Base-by-base conservation (phyloP, 2,888 invertebrate genomes). In the Dascillus cervinus region DNA sequence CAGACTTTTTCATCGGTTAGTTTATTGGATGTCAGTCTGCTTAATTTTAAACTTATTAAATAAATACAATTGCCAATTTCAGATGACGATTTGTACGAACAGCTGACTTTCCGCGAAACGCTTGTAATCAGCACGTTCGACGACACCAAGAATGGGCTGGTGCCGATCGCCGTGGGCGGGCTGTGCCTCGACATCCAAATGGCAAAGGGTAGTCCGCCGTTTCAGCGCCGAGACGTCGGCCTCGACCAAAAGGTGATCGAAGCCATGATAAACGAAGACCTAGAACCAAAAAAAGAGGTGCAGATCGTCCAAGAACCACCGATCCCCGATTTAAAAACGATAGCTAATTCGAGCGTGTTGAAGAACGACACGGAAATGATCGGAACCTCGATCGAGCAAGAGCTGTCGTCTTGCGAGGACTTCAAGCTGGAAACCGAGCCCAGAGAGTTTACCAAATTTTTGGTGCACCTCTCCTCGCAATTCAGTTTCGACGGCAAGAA, bases 381-480 rank as follows among this genome's bases (percentile, higher is more conserved):
- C n/a, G n/a, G n/a, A n/a, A n/a, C n/a, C n/a, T n/a, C n/a, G n/a
- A n/a, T n/a, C n/a, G n/a, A n/a, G n/a, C n/a, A n/a, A n/a, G n/a
- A n/a, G n/a, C n/a, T n/a, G n/a, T n/a, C n/a, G n/a, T n/a, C n/a
- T n/a, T n/a, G n/a, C n/a, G n/a, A n/a, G n/a, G n/a, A n/a, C n/a
- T n/a, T n/a, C n/a, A n/a, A n/a, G n/a, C n/a, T n/a, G n/a, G n/a
- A n/a, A n/a, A n/a, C n/a, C n/a, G n/a, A n/a, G n/a, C n/a, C n/a
- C n/a, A n/a, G n/a, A n/a, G n/a, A n/a, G n/a, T n/a, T n/a, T n/a
- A n/a, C 17, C 4, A 75, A 74, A 52, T 72, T 79, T 50, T 60
- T 76, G 4, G 68, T 79, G 4, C 74, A 76, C 60, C 61, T 74
- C 5, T 72, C 74, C 13, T 75, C 75, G 10, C 70, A 76, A 47